A percentile compares a stretch with the other conserved stretches of the same genome.
Conservation (phyloP, 2,888 invertebrate species). For the Myopa tessellatipennis region DNA sequence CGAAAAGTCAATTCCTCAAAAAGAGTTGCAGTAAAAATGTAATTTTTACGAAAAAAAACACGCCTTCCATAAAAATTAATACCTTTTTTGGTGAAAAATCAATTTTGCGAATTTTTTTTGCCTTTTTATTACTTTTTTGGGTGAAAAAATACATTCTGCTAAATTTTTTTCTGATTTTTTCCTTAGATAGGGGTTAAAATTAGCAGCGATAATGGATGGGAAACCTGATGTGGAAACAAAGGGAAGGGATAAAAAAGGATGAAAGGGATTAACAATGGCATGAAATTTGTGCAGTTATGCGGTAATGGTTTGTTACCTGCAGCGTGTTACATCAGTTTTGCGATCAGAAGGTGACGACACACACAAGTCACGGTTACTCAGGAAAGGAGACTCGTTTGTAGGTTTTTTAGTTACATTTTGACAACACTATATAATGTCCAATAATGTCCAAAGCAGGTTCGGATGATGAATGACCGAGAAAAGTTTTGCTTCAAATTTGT, state of each 20-base stretch:
- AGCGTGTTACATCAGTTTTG: not conserved
- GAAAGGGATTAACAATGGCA: not conserved
- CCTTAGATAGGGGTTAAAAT: not conserved
- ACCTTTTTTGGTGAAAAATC: too few species aligned
- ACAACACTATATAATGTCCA: too few species aligned
- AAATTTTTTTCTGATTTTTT: not conserved
- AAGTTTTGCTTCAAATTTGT: too few species aligned
- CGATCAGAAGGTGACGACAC: not conserved
- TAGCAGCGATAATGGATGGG: not conserved
- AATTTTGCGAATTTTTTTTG: too few species aligned
- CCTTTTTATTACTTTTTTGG: not conserved
- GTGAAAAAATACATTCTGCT: not conserved
- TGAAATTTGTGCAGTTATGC: not conserved
- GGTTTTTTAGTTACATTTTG: too few species aligned
- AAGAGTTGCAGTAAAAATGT: not conserved
- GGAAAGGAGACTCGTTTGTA: too few species aligned
- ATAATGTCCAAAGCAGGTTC: too few species aligned
- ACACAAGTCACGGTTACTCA: too few species aligned
- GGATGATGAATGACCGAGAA: too few species aligned
- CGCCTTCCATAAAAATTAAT: not conserved
- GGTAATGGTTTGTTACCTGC: conserved; percentile 8
- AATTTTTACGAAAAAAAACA: not conserved
- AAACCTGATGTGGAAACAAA: not conserved
- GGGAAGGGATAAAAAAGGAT: not conserved
- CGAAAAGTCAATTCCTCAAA: conserved; percentile 2